phyloP scores from a whole-genome alignment of 2,888 invertebrate species.

The Brenthis daphne region DNA sequence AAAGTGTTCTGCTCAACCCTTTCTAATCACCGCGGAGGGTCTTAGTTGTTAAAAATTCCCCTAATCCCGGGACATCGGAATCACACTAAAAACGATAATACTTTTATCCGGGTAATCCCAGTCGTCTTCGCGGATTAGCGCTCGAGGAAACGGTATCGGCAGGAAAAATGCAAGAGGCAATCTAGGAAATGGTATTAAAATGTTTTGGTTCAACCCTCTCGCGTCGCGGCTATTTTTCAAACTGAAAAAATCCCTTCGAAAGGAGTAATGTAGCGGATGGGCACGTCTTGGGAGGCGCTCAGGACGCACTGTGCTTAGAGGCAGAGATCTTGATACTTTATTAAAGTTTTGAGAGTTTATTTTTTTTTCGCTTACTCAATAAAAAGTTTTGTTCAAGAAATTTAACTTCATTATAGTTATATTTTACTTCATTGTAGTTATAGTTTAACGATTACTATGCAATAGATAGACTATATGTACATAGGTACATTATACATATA shows the following conservation, averaged over 20 bases:
- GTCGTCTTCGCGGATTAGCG: slow-evolving; percentile 79
- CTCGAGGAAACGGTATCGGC: slow-evolving; percentile 62
- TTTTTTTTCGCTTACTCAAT: not conserved
- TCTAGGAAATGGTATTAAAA: slow-evolving; percentile 83
- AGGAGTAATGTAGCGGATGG: slow-evolving; percentile 77
- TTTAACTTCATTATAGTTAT: too few species aligned
- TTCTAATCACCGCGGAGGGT: slow-evolving; percentile 70
- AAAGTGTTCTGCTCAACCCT: slow-evolving; percentile 71
- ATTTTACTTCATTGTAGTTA: too few species aligned
- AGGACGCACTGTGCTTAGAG: slow-evolving; percentile 49
- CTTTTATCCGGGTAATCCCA: slow-evolving; percentile 76
- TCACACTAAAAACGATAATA: slow-evolving; percentile 78
- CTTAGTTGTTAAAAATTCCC: slow-evolving; percentile 71
- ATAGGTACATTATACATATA: too few species aligned
- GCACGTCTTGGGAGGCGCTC: slow-evolving; percentile 77
- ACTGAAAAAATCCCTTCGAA: slow-evolving; percentile 78
- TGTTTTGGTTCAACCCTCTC: slow-evolving; percentile 79
- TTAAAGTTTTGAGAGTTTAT: slow-evolving; percentile 9
- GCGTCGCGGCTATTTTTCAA: slow-evolving; percentile 79
- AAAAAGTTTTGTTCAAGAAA: too few species aligned
- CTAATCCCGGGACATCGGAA: slow-evolving; percentile 72
- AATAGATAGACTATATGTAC: too few species aligned
- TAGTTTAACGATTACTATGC: too few species aligned
- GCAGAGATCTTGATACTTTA: slow-evolving; percentile 61
- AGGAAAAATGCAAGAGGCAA: slow-evolving; percentile 81